A percentile compares a stretch with the other conserved stretches of the same genome.
These are phyloP conservation scores for Lasiommata megera DNA, from an alignment of 2,888 invertebrate genomes.

Conservation along the genomic window DNA sequence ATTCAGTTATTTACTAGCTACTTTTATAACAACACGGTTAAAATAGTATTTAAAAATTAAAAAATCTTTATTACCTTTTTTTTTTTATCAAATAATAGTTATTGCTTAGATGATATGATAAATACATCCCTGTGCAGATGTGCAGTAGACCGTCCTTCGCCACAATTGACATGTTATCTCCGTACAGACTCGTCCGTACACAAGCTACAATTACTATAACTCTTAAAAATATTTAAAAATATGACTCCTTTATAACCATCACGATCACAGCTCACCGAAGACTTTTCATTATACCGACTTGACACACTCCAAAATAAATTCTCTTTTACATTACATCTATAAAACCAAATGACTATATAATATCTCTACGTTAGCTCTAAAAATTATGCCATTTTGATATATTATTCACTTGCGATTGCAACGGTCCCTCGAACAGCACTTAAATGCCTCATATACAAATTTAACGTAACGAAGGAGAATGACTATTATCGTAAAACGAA, in stretches of 20 bases:
- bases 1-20: conserved; percentile 77
- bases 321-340: conserved; percentile 78
- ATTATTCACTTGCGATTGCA: conserved; percentile 80
- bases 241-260: conserved; percentile 81
- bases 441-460: conserved; percentile 78
- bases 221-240: conserved; percentile 79
- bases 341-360: conserved; percentile 80
- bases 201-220: conserved; percentile 49
- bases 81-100: conserved; percentile 77
- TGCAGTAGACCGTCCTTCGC: conserved; percentile 27
- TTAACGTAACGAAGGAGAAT: conserved; percentile 65
- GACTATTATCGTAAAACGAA: conserved; percentile 62
- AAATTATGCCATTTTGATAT: conserved; percentile 80
- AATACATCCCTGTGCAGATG: conserved; percentile 60
- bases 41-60: conserved; percentile 75
- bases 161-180: conserved; percentile 34
- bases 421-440: conserved; percentile 80
- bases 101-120: conserved; percentile 80
- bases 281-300: conserved; percentile 75
- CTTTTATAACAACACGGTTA: conserved; percentile 78
- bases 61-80: conserved; percentile 54
- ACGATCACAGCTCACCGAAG: conserved; percentile 80
- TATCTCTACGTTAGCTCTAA: conserved; percentile 79
- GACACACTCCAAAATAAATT: conserved; percentile 78
- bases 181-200: conserved; percentile 39